phyloP scores from a whole-genome alignment of 2,113 vertebrate genomes.

The Martes martes region DNA sequence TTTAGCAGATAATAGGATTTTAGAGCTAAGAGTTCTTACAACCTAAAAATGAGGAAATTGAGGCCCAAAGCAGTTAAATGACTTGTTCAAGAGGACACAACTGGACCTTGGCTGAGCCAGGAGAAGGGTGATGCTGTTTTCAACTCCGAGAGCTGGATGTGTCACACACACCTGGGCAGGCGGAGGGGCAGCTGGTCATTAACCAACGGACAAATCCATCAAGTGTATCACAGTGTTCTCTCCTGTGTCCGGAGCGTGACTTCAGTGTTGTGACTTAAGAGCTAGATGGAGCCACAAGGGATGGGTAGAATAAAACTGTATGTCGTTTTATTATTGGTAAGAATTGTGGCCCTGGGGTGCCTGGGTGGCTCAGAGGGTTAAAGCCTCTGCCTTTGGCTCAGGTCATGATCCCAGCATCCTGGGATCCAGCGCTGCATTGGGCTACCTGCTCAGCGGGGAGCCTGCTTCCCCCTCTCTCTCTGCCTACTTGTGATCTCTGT shows the following conservation, averaged over 20 bases:
- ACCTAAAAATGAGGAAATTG: background rate
- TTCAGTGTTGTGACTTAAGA: constrained; percentile 2
- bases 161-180: background rate
- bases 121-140: background rate
- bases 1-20: background rate
- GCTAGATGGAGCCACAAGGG: background rate
- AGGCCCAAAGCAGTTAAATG: background rate
- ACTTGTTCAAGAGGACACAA: background rate
- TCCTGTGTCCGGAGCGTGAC: background rate
- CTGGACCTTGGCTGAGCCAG: background rate
- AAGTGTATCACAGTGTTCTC: background rate
- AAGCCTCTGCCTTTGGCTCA: too few relatives aligned
- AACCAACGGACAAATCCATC: background rate
- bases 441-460: too few relatives aligned
- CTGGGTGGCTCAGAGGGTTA: too few relatives aligned
- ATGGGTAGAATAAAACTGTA: background rate
- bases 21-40: background rate
- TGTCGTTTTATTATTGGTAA: background rate
- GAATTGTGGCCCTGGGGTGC: background rate
- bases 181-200: background rate
- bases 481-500: too few relatives aligned
- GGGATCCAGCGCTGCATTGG: too few relatives aligned
- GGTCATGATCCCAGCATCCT: too few relatives aligned
- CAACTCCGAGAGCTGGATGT: background rate
- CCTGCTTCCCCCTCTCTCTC: too few relatives aligned